These are phyloP conservation scores for Neoascia interrupta DNA, from an alignment of 2,888 invertebrate genomes.

Conservation along the genomic window DNA sequence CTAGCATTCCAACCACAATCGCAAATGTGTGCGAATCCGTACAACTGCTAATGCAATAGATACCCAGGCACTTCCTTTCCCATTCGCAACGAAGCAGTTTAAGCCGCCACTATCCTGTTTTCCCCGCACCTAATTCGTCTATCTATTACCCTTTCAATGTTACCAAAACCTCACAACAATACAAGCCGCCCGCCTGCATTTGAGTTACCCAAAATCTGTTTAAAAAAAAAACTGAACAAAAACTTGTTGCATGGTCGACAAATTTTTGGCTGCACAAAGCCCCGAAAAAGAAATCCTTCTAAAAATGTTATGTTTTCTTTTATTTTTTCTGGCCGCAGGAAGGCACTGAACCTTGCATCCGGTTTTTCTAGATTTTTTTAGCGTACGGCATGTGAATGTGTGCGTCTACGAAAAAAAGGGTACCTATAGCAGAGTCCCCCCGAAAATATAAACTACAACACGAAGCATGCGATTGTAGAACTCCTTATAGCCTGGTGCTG, in stretches of 20 bases:
- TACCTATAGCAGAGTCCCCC: conserved; percentile 14
- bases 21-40: conserved; percentile 36
- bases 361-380: conserved; percentile 67
- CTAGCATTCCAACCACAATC: conserved; percentile 5
- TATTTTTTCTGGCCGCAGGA: conserved; percentile 37
- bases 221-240: conserved; percentile 19
- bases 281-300: conserved; percentile 60
- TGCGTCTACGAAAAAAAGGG: conserved; percentile 28
- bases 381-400: conserved; percentile 24
- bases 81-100: conserved; percentile 2
- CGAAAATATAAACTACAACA: no score
- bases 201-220: neutral
- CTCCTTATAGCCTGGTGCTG: no score
- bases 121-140: conserved; percentile 11
- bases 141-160: conserved; percentile 49
- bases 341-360: conserved; percentile 70
- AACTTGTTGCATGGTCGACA: conserved; percentile 62
- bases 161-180: conserved; percentile 15
- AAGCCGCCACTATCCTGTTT: neutral
- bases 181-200: conserved; percentile 5
- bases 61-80: conserved; percentile 57
- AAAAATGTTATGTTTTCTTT: conserved; percentile 39
- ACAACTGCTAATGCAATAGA: conserved; percentile 38
- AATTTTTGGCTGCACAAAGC: conserved; percentile 46
- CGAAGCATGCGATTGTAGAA: no score